Evolutionary conservation across 2,797 vertebrate genomes (phyloP).

Genomic region (Diplodus puntazzo): DNA sequence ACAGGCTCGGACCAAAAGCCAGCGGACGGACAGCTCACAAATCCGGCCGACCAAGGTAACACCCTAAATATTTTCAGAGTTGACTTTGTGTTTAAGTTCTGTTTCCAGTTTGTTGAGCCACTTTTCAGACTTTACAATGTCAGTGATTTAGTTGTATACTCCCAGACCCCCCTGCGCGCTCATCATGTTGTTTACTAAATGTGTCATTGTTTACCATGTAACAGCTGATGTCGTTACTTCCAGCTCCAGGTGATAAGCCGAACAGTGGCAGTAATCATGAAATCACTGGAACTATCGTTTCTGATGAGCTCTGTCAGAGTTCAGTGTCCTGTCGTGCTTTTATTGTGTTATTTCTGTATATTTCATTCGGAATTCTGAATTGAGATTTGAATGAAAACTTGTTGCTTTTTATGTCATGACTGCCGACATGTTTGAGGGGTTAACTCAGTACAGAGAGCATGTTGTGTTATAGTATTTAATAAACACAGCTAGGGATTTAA

Average conservation of each 20-base stretch:
- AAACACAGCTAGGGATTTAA: not conserved
- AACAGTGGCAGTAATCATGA: not conserved
- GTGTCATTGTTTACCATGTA: slow-evolving; percentile 33
- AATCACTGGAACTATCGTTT: slow-evolving; percentile 9
- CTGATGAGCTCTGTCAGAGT: not conserved
- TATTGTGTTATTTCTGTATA: not conserved
- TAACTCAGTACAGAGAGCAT: not conserved
- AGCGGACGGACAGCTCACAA: slow-evolving; percentile 5
- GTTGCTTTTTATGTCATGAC: not conserved
- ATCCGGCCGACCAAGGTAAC: slow-evolving; percentile 57
- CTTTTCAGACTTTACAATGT: not conserved
- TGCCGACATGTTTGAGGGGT: not conserved
- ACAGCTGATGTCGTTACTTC: slow-evolving; percentile 7
- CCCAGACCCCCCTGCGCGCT: not conserved
- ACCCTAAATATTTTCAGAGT: fast-evolving
- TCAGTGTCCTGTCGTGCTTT: not conserved
- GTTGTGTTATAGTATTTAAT: not conserved
- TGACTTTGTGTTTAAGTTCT: not conserved
- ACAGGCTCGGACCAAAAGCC: slow-evolving; percentile 50
- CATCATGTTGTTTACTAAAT: slow-evolving; percentile 33
- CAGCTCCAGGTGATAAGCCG: not conserved
- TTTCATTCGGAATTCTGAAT: not conserved
- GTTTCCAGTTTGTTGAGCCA: not conserved
- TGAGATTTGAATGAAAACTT: not conserved
- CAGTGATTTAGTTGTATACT: not conserved